These are phyloP conservation scores for Halictus rubicundus DNA, from an alignment of 1,140 invertebrate species.

Conservation along the genomic window DNA sequence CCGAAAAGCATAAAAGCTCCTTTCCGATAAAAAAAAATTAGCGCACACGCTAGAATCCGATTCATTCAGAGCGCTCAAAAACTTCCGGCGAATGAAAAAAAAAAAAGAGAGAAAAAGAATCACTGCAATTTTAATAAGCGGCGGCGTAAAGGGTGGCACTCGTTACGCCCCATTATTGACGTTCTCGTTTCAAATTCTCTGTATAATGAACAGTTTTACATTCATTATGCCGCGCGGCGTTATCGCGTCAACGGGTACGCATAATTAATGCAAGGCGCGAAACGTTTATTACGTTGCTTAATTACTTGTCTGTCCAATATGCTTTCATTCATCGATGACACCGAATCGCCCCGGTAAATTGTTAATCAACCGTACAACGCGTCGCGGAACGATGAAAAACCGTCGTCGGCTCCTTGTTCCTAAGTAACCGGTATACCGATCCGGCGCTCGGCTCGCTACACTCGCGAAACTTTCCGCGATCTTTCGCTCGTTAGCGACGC, in stretches of 20 bases:
- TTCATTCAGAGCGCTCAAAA: too few relatives aligned
- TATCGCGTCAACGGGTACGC: slow-evolving; percentile 23
- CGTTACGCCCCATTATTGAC: slow-evolving; percentile 7
- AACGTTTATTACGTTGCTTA: slow-evolving; percentile 47
- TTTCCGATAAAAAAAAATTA: too few relatives aligned
- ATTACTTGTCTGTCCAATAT: slow-evolving; percentile 41
- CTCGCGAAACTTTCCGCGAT: slow-evolving; percentile 32
- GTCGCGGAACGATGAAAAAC: not conserved
- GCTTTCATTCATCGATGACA: slow-evolving; percentile 38
- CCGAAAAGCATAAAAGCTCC: too few relatives aligned
- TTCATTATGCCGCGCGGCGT: slow-evolving; percentile 25
- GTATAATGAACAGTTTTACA: slow-evolving; percentile 36
- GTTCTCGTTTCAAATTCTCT: slow-evolving; percentile 18
- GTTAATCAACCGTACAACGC: slow-evolving; percentile 28
- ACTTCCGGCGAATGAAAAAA: not conserved
- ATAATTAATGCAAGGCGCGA: slow-evolving; percentile 40
- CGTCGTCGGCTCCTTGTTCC: not conserved
- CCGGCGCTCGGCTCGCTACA: not conserved
- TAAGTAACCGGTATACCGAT: slow-evolving; percentile 17
- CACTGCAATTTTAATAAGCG: slow-evolving; percentile 3
- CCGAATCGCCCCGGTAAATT: slow-evolving; percentile 15
- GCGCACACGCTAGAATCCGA: too few relatives aligned
- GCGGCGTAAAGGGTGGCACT: not conserved
- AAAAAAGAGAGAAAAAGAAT: too few relatives aligned
- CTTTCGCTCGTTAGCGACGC: slow-evolving; percentile 48